A percentile compares a stretch with the other conserved stretches of the same genome.
phyloP scores from a whole-genome alignment of 2,888 invertebrate species.

The Omphaloscelis lunosa region DNA sequence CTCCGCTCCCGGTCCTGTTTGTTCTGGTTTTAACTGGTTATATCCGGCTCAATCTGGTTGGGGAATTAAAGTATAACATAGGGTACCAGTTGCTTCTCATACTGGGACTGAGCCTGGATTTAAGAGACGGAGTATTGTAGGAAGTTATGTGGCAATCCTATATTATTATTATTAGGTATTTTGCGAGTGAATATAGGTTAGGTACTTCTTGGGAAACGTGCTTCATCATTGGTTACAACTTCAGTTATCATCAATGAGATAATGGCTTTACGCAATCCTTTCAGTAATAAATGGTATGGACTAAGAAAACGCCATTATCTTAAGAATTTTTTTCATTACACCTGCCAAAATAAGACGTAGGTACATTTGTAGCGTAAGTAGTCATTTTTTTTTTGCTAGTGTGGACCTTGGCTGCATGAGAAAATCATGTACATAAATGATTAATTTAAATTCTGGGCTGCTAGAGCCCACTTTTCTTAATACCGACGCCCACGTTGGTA shows the following conservation, averaged over 20 bases:
- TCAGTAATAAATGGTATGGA: background rate
- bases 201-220: background rate
- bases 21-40: slow-evolving; percentile 70
- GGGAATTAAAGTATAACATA: slow-evolving; percentile 63
- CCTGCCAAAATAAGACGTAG: too few relatives aligned
- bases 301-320: background rate
- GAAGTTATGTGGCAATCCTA: slow-evolving; percentile 23
- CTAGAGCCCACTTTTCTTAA: background rate
- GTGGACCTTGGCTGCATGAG: background rate
- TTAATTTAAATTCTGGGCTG: background rate
- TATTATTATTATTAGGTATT: slow-evolving; percentile 6
- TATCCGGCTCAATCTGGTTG: slow-evolving; percentile 67
- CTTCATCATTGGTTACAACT: background rate
- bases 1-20: slow-evolving; percentile 59
- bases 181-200: background rate
- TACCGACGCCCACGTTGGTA: background rate
- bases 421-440: background rate
- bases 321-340: too few relatives aligned
- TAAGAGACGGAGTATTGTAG: slow-evolving; percentile 27
- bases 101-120: slow-evolving; percentile 47
- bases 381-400: background rate
- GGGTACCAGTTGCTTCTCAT: slow-evolving; percentile 53
- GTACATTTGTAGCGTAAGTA: too few relatives aligned
- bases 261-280: background rate
- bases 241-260: background rate